Evolutionary conservation across 2,888 invertebrate species (phyloP).

Genomic region (Rhagium mordax): DNA sequence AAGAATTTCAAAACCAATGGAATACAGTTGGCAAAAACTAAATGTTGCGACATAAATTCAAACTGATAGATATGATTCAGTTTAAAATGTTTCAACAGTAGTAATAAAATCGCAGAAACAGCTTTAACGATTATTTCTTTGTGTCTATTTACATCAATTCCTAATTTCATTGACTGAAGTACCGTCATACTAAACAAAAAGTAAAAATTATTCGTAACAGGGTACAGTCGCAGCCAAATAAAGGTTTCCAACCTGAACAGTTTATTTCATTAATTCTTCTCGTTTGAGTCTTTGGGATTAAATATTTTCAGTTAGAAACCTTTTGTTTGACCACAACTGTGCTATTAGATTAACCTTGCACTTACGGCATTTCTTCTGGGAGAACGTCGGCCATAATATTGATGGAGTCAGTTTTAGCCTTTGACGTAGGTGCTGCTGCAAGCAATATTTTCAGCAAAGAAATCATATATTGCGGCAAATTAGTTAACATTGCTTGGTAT

Average conservation of each 20-base stretch:
- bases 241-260: too few relatives aligned
- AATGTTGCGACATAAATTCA: slow-evolving; percentile 98
- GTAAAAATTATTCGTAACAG: background rate
- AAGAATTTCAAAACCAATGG: slow-evolving; percentile 98
- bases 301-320: too few relatives aligned
- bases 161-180: slow-evolving; percentile 93
- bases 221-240: too few relatives aligned
- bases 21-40: slow-evolving; percentile 99
- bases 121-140: slow-evolving; percentile 99
- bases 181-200: slow-evolving; percentile 82
- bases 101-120: slow-evolving; percentile 90
- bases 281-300: too few relatives aligned
- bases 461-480: slow-evolving; percentile 98
- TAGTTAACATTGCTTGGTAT: slow-evolving; percentile 94
- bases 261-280: too few relatives aligned
- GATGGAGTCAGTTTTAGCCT: slow-evolving; percentile 97
- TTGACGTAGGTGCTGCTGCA: slow-evolving; percentile 98
- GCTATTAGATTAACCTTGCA: slow-evolving; percentile 47
- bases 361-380: slow-evolving; percentile 96
- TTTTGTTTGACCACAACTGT: too few relatives aligned
- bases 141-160: slow-evolving; percentile 97
- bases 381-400: slow-evolving; percentile 98
- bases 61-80: slow-evolving; percentile 98
- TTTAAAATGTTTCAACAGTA: slow-evolving; percentile 97
- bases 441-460: slow-evolving; percentile 95